Percentiles rank a stretch among this genome's conserved stretches.
phyloP scores from a whole-genome alignment of 2,888 invertebrate species.

The Ptilodon capucinus region DNA sequence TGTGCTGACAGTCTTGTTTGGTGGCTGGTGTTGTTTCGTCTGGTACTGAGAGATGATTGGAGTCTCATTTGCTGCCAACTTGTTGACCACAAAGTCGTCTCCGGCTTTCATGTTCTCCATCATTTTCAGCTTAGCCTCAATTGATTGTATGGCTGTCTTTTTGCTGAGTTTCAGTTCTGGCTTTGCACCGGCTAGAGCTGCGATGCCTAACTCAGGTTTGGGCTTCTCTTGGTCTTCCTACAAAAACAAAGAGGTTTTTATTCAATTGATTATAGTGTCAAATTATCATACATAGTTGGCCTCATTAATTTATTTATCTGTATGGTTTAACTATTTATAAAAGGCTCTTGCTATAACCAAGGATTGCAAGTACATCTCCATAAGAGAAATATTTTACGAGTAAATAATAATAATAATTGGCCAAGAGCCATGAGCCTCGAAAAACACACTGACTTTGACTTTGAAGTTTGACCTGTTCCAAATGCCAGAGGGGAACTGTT shows the following conservation, averaged over 20 bases:
- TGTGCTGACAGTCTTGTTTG: conserved; percentile 59
- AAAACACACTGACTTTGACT: no score
- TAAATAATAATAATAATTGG: no score
- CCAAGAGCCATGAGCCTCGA: no score
- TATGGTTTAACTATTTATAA: no score
- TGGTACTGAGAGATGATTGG: conserved; percentile 88
- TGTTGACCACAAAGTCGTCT: conserved; percentile 89
- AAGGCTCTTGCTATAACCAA: no score
- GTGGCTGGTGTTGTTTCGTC: conserved; percentile 68
- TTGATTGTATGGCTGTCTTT: conserved; percentile 92
- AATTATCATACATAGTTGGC: no score
- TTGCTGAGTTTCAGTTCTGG: conserved; percentile 86
- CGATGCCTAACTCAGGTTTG: conserved; percentile 89
- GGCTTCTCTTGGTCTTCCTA: conserved; percentile 90
- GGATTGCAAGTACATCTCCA: no score
- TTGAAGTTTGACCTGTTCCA: no score
- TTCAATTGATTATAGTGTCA: no score
- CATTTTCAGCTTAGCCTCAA: conserved; percentile 92
- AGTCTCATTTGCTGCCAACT: conserved; percentile 84
- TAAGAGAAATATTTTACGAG: no score
- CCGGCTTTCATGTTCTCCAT: conserved; percentile 87
- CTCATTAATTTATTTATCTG: no score
- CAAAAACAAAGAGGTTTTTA: conserved; percentile 9
- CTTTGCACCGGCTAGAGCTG: conserved; percentile 87
- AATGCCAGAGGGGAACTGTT: no score